Percentiles rank a stretch among this genome's conserved stretches.
These are phyloP conservation scores for Punctoribates punctum DNA, from an alignment of 2,888 invertebrate genomes.

Conservation along the genomic window DNA sequence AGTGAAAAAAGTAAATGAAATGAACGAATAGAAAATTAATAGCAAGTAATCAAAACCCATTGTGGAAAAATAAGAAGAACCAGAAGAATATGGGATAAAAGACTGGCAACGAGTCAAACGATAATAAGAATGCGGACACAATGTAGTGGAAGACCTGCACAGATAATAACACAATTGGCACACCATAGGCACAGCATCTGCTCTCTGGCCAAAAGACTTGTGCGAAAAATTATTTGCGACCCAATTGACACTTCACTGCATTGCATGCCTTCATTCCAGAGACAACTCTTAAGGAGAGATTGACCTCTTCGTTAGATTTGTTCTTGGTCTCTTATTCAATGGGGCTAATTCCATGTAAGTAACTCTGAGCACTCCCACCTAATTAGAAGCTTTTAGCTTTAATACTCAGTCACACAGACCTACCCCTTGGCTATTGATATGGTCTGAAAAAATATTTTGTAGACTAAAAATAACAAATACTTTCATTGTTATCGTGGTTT, in stretches of 20 bases:
- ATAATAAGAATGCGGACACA: constrained; percentile 26
- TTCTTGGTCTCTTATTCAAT: background rate
- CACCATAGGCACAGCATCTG: background rate
- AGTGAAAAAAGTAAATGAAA: constrained; percentile 27
- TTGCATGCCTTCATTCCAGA: background rate
- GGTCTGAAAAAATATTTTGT: too few species aligned
- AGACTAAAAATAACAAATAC: too few species aligned
- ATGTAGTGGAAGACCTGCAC: constrained; percentile 24
- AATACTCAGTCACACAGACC: too few species aligned
- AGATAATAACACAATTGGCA: constrained; percentile 6
- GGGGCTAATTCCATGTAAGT: too few species aligned
- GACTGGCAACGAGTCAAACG: background rate
- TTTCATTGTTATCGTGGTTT: too few species aligned
- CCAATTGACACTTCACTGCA: constrained; percentile 21
- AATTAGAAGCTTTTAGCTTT: too few species aligned
- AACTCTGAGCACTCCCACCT: too few species aligned
- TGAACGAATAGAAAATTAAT: constrained; percentile 35
- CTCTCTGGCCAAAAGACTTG: constrained; percentile 4
- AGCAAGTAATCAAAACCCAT: constrained; percentile 26
- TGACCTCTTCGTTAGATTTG: background rate
- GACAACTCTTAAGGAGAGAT: background rate
- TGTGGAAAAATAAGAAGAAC: background rate
- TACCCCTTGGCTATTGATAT: too few species aligned
- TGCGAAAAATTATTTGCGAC: constrained; percentile 5
- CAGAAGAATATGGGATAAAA: background rate